A percentile compares a stretch with the other conserved stretches of the same genome.
These are phyloP conservation scores for Serinus canaria DNA, from an alignment of 2,113 vertebrate species.

Conservation along the genomic window DNA sequence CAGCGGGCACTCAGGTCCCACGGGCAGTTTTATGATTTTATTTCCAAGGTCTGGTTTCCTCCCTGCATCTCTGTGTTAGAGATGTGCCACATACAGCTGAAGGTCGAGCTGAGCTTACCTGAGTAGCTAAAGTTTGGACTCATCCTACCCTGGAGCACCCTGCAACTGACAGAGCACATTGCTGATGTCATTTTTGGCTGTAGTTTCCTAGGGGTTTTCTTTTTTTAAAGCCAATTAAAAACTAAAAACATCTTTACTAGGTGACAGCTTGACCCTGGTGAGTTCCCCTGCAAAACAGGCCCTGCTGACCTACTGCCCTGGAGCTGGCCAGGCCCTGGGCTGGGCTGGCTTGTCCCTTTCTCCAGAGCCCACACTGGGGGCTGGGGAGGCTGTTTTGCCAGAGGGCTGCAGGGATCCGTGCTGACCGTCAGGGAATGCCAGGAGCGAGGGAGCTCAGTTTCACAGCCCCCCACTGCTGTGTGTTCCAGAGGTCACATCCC, in stretches of 20 bases:
- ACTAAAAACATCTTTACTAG: rapidly evolving
- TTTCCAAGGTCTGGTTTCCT: background rate
- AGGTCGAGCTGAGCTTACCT: background rate
- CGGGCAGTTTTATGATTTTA: background rate
- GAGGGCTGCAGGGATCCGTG: rapidly evolving
- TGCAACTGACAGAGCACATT: background rate
- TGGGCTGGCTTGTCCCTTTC: background rate
- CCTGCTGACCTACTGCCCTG: background rate
- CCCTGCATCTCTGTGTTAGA: background rate
- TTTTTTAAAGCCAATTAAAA: background rate
- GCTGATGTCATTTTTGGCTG: background rate
- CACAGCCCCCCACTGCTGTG: background rate
- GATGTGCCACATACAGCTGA: rapidly evolving
- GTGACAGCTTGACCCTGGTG: background rate
- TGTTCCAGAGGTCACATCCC: background rate
- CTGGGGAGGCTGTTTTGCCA: background rate
- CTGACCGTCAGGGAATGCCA: background rate
- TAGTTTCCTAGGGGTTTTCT: background rate
- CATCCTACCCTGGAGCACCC: background rate
- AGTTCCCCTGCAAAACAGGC: background rate
- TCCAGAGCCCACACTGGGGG: rapidly evolving
- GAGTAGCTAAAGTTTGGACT: background rate
- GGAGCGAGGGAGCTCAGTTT: background rate
- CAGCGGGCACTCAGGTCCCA: background rate
- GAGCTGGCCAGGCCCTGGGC: background rate